These are phyloP conservation scores for Clarias fuscus DNA, from an alignment of 2,797 vertebrate genomes.

Conservation along the genomic window DNA sequence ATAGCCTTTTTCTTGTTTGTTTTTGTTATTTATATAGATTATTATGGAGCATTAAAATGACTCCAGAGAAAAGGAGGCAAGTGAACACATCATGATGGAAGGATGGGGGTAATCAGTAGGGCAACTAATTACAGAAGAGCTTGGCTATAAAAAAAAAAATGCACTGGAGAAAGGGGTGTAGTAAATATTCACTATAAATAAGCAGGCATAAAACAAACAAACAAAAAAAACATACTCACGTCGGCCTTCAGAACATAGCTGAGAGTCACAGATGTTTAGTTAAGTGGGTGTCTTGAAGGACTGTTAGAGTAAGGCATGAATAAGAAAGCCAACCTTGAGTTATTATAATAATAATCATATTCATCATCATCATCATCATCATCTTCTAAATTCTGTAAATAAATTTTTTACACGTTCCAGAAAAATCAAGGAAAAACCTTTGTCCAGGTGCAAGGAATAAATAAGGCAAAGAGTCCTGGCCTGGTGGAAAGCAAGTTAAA, in stretches of 20 bases:
- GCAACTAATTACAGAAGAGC: neutral
- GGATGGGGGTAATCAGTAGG: neutral
- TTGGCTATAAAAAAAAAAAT: neutral
- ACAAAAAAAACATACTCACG: neutral
- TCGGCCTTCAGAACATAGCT: neutral
- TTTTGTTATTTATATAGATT: neutral
- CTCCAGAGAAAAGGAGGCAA: neutral
- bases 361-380: no score
- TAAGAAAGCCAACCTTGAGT: neutral
- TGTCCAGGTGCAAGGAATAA: neutral
- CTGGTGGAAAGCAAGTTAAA: neutral
- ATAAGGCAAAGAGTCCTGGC: neutral
- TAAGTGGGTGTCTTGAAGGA: neutral
- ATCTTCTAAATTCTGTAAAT: neutral
- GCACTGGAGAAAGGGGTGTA: neutral
- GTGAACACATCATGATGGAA: neutral
- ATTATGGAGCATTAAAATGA: conserved; percentile 3
- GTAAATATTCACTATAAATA: neutral
- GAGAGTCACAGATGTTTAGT: neutral
- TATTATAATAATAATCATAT: neutral
- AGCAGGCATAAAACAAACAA: neutral
- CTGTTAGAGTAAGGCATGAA: neutral
- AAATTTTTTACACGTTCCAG: neutral
- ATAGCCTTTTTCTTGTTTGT: neutral
- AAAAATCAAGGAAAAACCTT: neutral